Percentiles rank a stretch among this genome's conserved stretches.
These are phyloP conservation scores for Fregata magnificens DNA, from an alignment of 2,113 vertebrate species.

Conservation along the genomic window DNA sequence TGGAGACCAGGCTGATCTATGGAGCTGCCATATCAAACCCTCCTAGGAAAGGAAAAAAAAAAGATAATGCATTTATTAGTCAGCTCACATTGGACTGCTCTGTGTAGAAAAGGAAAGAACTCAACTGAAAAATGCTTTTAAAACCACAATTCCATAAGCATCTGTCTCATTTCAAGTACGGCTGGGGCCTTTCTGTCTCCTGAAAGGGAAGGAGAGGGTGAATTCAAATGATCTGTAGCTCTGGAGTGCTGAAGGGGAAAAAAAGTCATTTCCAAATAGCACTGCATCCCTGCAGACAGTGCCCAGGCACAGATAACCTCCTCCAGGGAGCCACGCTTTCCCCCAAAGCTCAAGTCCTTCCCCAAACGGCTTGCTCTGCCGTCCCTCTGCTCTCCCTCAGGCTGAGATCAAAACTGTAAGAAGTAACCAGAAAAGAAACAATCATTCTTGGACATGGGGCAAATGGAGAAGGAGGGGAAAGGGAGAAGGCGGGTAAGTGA, in stretches of 20 bases:
- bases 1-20: constrained; percentile 53
- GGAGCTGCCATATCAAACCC: constrained; percentile 55
- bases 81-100: constrained; percentile 59
- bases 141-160: constrained; percentile 63
- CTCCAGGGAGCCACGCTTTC: neutral
- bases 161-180: constrained; percentile 64
- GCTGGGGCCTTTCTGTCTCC: constrained; percentile 59
- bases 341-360: neutral
- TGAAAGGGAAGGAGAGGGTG: constrained; percentile 45
- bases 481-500: neutral
- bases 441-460: neutral
- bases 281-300: constrained; percentile 10
- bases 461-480: neutral
- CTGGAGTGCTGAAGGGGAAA: constrained; percentile 25
- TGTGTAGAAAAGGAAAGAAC: constrained; percentile 58
- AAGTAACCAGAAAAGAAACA: neutral
- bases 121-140: constrained; percentile 67
- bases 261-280: constrained; percentile 24
- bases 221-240: constrained; percentile 60
- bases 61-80: constrained; percentile 67
- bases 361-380: neutral
- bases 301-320: constrained; percentile 10
- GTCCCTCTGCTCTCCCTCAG: neutral
- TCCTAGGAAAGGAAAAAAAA: constrained; percentile 38
- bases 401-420: neutral